phyloP scores from a whole-genome alignment of 2,888 invertebrate genomes.

The Epinotia bilunana region DNA sequence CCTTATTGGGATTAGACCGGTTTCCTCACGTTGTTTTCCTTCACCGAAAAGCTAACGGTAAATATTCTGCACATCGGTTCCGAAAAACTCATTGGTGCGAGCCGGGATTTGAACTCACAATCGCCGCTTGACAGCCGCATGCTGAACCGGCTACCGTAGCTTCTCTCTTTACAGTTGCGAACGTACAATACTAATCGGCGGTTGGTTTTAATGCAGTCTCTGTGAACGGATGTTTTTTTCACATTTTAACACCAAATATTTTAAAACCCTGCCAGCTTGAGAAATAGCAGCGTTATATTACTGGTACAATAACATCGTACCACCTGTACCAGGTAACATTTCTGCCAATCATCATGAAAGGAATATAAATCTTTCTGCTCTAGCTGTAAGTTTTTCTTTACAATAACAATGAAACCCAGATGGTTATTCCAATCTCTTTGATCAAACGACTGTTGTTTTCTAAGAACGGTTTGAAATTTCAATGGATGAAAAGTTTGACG shows the following conservation, averaged over 20 bases:
- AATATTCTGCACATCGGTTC: too few relatives aligned
- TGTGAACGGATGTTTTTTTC: neutral
- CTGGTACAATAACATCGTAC: neutral
- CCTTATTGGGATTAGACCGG: too few relatives aligned
- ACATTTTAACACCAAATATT: neutral
- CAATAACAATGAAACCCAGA: constrained; percentile 2
- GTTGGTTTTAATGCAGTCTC: neutral
- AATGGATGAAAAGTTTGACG: constrained; percentile 1
- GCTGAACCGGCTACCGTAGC: too few relatives aligned
- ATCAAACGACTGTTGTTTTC: constrained; percentile 20
- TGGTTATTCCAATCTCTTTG: constrained; percentile 25
- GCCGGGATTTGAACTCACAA: too few relatives aligned
- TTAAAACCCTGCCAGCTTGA: constrained; percentile 1
- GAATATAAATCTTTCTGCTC: neutral
- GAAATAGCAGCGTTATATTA: constrained; percentile 8
- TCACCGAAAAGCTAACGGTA: too few relatives aligned
- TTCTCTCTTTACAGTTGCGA: too few relatives aligned
- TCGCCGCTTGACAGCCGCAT: too few relatives aligned
- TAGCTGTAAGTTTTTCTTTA: neutral
- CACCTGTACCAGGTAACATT: constrained; percentile 15
- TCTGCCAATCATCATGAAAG: neutral
- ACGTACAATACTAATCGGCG: too few relatives aligned
- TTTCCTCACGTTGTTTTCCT: too few relatives aligned
- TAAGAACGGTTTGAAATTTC: constrained; percentile 17
- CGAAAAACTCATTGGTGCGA: too few relatives aligned